These are phyloP conservation scores for Heliconius charithonia DNA, from an alignment of 2,888 invertebrate genomes.

Conservation along the genomic window DNA sequence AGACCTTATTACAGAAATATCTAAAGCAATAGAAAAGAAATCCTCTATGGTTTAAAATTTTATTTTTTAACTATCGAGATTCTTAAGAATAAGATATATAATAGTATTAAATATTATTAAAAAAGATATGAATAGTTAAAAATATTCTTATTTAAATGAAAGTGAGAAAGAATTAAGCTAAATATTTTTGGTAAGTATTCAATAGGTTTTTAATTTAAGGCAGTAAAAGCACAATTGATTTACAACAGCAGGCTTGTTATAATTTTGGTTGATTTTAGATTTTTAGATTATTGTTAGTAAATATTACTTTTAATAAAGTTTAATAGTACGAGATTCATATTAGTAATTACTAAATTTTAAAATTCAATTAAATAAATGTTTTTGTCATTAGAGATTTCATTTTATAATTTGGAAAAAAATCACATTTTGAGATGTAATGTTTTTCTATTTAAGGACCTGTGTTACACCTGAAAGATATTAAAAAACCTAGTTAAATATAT, in stretches of 20 bases:
- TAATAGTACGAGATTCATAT: background rate
- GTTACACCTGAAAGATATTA: too few species aligned
- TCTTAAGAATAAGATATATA: background rate
- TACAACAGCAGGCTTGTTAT: conserved; percentile 14
- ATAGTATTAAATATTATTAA: background rate
- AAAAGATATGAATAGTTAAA: background rate
- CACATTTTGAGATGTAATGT: too few species aligned
- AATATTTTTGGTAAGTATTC: background rate
- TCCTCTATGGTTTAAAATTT: conserved; percentile 61
- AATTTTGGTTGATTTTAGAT: background rate
- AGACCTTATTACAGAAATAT: conserved; percentile 84
- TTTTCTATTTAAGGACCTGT: too few species aligned
- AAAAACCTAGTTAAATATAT: too few species aligned
- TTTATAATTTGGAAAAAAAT: too few species aligned
- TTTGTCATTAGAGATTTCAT: too few species aligned
- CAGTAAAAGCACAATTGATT: too few species aligned
- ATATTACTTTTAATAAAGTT: too few species aligned
- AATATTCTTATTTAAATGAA: background rate
- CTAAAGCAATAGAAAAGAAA: conserved; percentile 67
- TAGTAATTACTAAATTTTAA: background rate
- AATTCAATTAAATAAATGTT: too few species aligned
- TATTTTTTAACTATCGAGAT: background rate
- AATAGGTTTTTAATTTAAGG: background rate
- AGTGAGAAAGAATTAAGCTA: background rate
- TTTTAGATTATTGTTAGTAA: background rate